phyloP scores from a whole-genome alignment of 2,797 vertebrate genomes.

The Poecile montanus region DNA sequence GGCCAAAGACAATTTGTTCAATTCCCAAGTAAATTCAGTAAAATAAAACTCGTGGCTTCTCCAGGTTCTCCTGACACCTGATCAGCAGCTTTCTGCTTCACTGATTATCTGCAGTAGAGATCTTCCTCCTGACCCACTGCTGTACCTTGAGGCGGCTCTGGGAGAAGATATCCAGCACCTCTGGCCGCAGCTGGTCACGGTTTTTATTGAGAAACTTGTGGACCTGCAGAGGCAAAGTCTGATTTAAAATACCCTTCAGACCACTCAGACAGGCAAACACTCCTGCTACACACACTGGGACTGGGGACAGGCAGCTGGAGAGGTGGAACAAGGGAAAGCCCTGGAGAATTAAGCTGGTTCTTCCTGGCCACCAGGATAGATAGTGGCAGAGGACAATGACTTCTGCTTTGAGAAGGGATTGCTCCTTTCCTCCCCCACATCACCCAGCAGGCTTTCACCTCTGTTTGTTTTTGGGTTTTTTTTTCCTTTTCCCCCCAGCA shows the following conservation, averaged over 20 bases:
- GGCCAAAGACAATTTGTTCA: neutral
- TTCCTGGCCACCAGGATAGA: neutral
- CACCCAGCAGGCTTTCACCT: neutral
- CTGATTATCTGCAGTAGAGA: neutral
- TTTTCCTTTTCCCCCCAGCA: neutral
- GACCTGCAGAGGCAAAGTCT: conserved; percentile 78
- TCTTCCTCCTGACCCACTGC: neutral
- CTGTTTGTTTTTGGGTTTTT: neutral
- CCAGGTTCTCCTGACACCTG: neutral
- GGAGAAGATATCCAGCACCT: conserved; percentile 87
- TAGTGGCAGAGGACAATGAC: neutral
- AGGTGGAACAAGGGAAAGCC: neutral
- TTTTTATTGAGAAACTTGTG: conserved; percentile 93
- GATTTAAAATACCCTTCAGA: neutral
- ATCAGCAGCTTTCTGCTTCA: neutral
- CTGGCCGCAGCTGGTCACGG: conserved; percentile 82
- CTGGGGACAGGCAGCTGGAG: neutral
- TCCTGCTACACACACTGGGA: neutral
- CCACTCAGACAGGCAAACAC: neutral
- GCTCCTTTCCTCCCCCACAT: neutral
- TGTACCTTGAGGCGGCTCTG: conserved; percentile 86
- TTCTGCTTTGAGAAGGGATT: neutral
- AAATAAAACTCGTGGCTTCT: neutral
- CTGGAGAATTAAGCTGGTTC: neutral
- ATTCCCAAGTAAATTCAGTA: neutral